Percentiles rank a stretch among this genome's conserved stretches.
Conservation (phyloP, 2,797 vertebrate genomes). For the Eulemur mongoz region DNA sequence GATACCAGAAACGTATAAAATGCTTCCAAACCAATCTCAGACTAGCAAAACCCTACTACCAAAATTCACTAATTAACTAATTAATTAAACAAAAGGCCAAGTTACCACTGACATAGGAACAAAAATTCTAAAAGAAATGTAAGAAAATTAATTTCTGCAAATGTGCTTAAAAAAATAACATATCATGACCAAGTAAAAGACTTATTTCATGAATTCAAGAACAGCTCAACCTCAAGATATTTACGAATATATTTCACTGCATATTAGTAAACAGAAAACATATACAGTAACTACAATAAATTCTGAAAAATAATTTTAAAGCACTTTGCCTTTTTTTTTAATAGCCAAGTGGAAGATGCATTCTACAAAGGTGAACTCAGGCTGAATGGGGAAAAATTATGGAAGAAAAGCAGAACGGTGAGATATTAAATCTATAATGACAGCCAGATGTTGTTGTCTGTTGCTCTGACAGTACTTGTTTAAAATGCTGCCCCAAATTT, state of each 20-base stretch:
- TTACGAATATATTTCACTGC: not conserved
- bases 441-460: not conserved
- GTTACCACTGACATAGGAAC: not conserved
- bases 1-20: not conserved
- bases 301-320: constrained; percentile 51
- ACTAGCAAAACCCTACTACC: not conserved
- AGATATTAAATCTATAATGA: constrained; percentile 67
- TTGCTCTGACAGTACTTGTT: not conserved
- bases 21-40: not conserved
- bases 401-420: constrained; percentile 98
- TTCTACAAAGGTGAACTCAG: constrained; percentile 94
- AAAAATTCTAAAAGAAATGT: not conserved
- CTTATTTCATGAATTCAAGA: not conserved
- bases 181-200: not conserved
- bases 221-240: not conserved
- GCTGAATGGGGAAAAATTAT: constrained; percentile 94
- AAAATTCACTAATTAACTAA: not conserved
- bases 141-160: not conserved
- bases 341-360: constrained; percentile 96
- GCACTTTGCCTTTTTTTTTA: constrained; percentile 54
- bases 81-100: not conserved
- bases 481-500: not conserved
- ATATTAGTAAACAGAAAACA: not conserved
- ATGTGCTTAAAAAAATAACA: not conserved
- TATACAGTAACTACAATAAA: not conserved